Evolutionary conservation across 2,113 vertebrate species (phyloP), one percentile per base, ranked within the genome.

Genomic region (Suricata suricatta): DNA sequence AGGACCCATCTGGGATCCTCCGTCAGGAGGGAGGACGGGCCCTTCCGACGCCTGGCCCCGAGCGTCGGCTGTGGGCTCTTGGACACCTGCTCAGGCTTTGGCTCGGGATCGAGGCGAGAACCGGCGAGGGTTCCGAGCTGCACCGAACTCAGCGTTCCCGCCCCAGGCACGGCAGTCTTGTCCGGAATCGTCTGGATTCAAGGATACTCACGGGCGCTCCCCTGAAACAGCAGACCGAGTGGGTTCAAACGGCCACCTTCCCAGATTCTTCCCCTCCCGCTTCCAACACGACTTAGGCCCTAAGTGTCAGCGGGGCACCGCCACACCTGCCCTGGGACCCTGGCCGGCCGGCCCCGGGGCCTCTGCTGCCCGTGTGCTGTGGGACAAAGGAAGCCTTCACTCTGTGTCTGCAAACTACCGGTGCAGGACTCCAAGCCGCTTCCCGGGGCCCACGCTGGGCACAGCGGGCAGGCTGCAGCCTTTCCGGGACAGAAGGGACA

Each of bases 271-370:
- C 57, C n/a, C 71, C 25, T 7, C 9, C 2, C 8, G 19, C 3
- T 13, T 33, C 71, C 57, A 52, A 17, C 31, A 27, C 23, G 11
- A 41, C n/a, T 5, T 4, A 11, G 19, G n/a, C 8, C 31, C 27
- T 19, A 29, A n/a, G 64, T 15, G 23, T 68, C 77, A 41, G 50
- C 29, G 29, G 8, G 76, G 68, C n/a, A 23, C n/a, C 33, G 0
- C 14, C 2, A 0, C 44, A 7, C 44, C 27, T 25, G 31, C 5
- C 31, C 68, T 3, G 2, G 27, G 13, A 11, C 64, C 38, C 89
- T 19, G 7, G 0, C n/a, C 5, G 35, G 21, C 21, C 3, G 13
- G 14, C 60, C 23, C 60, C 0, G 44, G 44, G 0, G 0, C 31
- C 52, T 21, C 90, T 3, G 80, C 68, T 15, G 35, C 12, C 10